phyloP scores from a whole-genome alignment of 2,888 invertebrate genomes.

The Smittia sp. region DNA sequence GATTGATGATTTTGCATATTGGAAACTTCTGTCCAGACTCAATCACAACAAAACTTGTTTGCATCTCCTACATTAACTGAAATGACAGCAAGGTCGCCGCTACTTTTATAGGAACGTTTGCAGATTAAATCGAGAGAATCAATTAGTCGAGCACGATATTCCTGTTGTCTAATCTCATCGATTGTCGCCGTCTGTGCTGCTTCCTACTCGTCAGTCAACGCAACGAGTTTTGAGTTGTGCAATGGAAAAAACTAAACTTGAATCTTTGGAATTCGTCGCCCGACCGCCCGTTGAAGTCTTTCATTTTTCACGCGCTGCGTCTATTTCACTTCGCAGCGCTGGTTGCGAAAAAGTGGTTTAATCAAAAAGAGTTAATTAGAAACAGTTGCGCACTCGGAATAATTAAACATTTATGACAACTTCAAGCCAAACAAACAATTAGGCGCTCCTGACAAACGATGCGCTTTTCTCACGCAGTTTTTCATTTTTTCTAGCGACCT shows the following conservation, averaged over 20 bases:
- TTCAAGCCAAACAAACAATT: not conserved
- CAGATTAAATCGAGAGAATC: not conserved
- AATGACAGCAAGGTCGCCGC: not conserved
- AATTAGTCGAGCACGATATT: not conserved
- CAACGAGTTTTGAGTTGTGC: too few species aligned
- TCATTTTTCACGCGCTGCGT: not conserved
- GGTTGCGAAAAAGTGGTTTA: not conserved
- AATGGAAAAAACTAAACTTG: not conserved
- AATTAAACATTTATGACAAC: not conserved
- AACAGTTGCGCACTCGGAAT: not conserved
- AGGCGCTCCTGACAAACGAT: not conserved
- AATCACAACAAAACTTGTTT: not conserved
- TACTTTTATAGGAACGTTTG: not conserved
- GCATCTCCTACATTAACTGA: not conserved
- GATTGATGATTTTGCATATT: too few species aligned
- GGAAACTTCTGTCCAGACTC: not conserved
- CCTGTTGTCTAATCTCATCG: not conserved
- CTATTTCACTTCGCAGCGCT: too few species aligned
- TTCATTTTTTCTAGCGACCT: not conserved
- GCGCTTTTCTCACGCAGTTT: too few species aligned
- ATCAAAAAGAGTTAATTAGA: not conserved
- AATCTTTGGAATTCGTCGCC: not conserved
- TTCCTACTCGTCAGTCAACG: not conserved
- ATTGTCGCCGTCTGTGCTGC: not conserved
- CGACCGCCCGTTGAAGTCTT: conserved; percentile 5